phyloP scores from a whole-genome alignment of 2,888 invertebrate species.

The Drosophila buzzatii region DNA sequence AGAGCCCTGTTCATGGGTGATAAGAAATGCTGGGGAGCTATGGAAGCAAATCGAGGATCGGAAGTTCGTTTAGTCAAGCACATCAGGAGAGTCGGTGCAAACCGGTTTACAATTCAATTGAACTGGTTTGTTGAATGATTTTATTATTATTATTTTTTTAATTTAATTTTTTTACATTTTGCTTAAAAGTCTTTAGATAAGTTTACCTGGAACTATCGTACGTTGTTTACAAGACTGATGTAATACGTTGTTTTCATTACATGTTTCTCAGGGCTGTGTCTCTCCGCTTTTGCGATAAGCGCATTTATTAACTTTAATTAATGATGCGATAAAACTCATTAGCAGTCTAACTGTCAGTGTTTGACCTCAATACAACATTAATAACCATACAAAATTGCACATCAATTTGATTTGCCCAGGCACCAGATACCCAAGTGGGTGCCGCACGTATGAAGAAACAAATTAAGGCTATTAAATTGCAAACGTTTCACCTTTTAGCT shows the following conservation, averaged over 20 bases:
- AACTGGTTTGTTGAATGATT: constrained; percentile 11
- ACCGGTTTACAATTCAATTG: constrained; percentile 15
- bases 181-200: constrained; percentile 5
- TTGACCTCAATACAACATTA: constrained; percentile 64
- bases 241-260: constrained; percentile 74
- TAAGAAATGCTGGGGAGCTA: constrained; percentile 25
- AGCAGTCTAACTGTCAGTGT: constrained; percentile 55
- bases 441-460: constrained; percentile 13
- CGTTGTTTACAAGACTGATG: constrained; percentile 57
- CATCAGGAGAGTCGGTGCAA: constrained; percentile 12
- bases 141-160: not conserved
- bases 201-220: constrained; percentile 6
- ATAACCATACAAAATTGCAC: constrained; percentile 24
- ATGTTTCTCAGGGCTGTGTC: constrained; percentile 10
- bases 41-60: constrained; percentile 32
- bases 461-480: constrained; percentile 30
- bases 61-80: constrained; percentile 23
- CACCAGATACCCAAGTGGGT: constrained; percentile 18
- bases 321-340: constrained; percentile 59
- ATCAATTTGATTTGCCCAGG: constrained; percentile 65
- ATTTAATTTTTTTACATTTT: not conserved
- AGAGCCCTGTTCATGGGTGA: constrained; percentile 13
- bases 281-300: constrained; percentile 47
- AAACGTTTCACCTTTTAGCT: constrained; percentile 15
- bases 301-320: constrained; percentile 65